These are phyloP conservation scores for Chelon labrosus DNA, from an alignment of 2,797 vertebrate species.

Conservation along the genomic window DNA sequence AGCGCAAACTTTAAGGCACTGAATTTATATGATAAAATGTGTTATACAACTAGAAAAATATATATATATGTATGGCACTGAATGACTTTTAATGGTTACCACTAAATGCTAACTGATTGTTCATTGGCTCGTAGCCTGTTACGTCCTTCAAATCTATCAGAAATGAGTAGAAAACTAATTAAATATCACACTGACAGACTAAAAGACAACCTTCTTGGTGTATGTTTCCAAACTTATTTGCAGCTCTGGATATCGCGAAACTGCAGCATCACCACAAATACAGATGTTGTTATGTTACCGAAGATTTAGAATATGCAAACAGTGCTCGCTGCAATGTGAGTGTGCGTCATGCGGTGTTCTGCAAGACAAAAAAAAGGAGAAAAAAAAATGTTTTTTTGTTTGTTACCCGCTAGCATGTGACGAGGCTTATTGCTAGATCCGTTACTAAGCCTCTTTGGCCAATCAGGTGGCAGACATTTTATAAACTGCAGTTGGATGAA, in stretches of 20 bases:
- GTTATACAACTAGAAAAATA: conserved; percentile 11
- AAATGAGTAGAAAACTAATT: background rate
- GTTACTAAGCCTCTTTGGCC: conserved; percentile 81
- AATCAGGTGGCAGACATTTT: conserved; percentile 78
- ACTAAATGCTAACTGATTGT: background rate
- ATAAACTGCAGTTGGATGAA: conserved; percentile 61
- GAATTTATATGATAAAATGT: conserved; percentile 34
- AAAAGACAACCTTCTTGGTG: background rate
- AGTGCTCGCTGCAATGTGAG: background rate
- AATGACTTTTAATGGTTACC: background rate
- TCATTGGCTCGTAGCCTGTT: background rate
- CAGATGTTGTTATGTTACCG: conserved; percentile 2
- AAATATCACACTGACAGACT: background rate
- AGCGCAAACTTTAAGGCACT: conserved; percentile 30
- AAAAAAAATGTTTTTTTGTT: conserved; percentile 57
- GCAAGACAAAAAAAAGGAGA: conserved; percentile 16
- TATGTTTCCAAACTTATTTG: background rate
- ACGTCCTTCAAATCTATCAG: conserved; percentile 1
- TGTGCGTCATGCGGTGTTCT: conserved; percentile 12
- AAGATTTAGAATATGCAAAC: background rate
- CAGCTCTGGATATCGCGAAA: background rate
- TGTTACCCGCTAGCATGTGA: conserved; percentile 77
- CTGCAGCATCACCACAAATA: background rate
- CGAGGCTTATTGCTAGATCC: conserved; percentile 75
- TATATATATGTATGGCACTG: background rate